Base-by-base conservation (phyloP, 2,797 vertebrate species). In the Tenualosa ilisha region DNA sequence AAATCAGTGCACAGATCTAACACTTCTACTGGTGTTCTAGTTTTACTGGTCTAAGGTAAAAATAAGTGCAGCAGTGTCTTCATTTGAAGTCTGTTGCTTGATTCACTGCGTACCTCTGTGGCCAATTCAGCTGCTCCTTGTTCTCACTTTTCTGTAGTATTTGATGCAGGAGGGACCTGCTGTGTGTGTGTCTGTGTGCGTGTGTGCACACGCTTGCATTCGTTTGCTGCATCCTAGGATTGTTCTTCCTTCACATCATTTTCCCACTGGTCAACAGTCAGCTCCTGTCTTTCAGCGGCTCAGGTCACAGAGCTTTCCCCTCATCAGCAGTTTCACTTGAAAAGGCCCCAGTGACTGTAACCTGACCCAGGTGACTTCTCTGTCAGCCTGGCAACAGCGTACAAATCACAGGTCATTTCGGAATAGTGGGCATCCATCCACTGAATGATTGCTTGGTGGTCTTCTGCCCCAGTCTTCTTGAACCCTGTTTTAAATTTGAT, bases 211-310 rank as follows among this genome's bases (percentile, higher is more conserved):
- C 31, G 63, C 15, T 24, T 72, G 65, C 37, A 26, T 37, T 13
- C 13, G 65, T 75, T 31, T 20, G 68, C 6, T 6, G 40, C 83
- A 84, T 63, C 24, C 82, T 40, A 75, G 68, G 37, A 43, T 46
- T 40, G n/a, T 81, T 37, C 31, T 89, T 61, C 49, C 11, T 86
- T 12, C 86, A 20, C 56, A 84, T 22, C 8, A 6, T 81, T n/a
- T 82, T 81, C 49, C 82, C 12, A 75, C 37, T 63, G 59, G 26
- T 59, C 72, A 79, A 40, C 68, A 75, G 13, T 75, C 37, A 8
- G 13, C 5, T 12, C 65, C 9, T 3, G 37, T 43, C 68, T 40
- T 43, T 75, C 15, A 43, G 68, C 40, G 46, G 72, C 40, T 46
- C 15, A 22, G 72, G 37, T 15, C 37, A 20, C 7, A 22, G 72